Base-by-base conservation (phyloP, 1,140 invertebrate genomes). In the Conopomorpha cramerella region DNA sequence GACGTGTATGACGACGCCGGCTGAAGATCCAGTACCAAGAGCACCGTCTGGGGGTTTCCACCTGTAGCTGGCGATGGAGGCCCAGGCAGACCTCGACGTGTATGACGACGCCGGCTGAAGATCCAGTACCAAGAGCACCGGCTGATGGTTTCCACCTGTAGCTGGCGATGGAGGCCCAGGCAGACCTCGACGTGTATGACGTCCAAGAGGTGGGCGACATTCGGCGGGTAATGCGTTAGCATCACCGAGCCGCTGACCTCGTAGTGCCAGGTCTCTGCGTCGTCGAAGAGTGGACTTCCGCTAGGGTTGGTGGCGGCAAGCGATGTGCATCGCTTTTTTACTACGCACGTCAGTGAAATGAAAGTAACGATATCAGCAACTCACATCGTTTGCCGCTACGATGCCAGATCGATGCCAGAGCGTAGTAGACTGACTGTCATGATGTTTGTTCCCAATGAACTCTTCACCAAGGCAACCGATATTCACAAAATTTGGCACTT, bases 91-190 rank as follows among this genome's bases (percentile, higher is more conserved):
- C 4, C 10, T 4, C 4, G 19, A 23, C 19, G 19, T n/a, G 4
- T 4, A 10, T 23, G 19, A 6, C 4, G 4, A 10, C 4, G 4
- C 4, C 19, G 19, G 19, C 4, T 23, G 10, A 10, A 10, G 19
- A 23, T 23, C 35, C 35, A 36, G 17, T 27, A 16, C 30, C 26
- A 38, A 29, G 25, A 31, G 36, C 25, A 38, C 36, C 3, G 28
- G 28, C 11, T 11, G 28, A 29, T 29, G 28, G 28, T 29, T 11
- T 10, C 6, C 4, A 11, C 28, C 13, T 4, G 13, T 11, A 11
- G 10, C 4, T 11, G 3, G 11, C 10, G 13, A 11, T 4, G 28
- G 28, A 36, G 2, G 23, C 26, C 16, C 10, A 17, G 17, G 27
- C 12, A 11, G 27, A 36, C 8, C 3, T n/a, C 35, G n/a, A 36